Percentiles rank a stretch among this genome's conserved stretches.
These are phyloP conservation scores for Ceratina calcarata DNA, from an alignment of 1,140 invertebrate species.

Conservation along the genomic window DNA sequence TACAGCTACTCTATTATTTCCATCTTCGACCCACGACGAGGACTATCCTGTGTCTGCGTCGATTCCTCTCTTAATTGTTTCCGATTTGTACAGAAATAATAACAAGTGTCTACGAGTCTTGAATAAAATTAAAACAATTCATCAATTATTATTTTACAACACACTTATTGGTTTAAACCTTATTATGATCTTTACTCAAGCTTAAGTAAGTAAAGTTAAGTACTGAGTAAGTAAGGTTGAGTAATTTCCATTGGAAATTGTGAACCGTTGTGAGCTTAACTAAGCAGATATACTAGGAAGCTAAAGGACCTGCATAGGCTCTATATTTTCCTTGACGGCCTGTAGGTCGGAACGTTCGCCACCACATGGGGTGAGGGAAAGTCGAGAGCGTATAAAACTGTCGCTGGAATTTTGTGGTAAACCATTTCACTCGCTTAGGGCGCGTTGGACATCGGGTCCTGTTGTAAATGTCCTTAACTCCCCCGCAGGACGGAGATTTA, in stretches of 20 bases:
- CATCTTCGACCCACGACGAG: not conserved
- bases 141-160: too few relatives aligned
- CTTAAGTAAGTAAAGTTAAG: too few relatives aligned
- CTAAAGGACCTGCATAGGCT: not conserved
- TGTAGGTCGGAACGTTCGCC: not conserved
- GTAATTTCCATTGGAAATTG: too few relatives aligned
- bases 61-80: too few relatives aligned
- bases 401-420: slow-evolving; percentile 47
- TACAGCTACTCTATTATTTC: slow-evolving; percentile 1
- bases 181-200: too few relatives aligned
- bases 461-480: slow-evolving; percentile 32
- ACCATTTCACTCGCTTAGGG: slow-evolving; percentile 31
- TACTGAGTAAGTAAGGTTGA: too few relatives aligned
- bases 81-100: too few relatives aligned
- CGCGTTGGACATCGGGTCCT: slow-evolving; percentile 8
- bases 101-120: too few relatives aligned
- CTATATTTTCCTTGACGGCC: not conserved
- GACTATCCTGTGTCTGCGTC: too few relatives aligned
- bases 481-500: slow-evolving; percentile 51
- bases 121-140: too few relatives aligned
- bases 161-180: too few relatives aligned
- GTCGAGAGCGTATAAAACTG: slow-evolving; percentile 45
- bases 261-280: too few relatives aligned
- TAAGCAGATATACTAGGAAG: not conserved
- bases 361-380: slow-evolving; percentile 17